A percentile compares a stretch with the other conserved stretches of the same genome.
Evolutionary conservation across 2,888 invertebrate species (phyloP).

Genomic region (Petrolisthes manimaculis): DNA sequence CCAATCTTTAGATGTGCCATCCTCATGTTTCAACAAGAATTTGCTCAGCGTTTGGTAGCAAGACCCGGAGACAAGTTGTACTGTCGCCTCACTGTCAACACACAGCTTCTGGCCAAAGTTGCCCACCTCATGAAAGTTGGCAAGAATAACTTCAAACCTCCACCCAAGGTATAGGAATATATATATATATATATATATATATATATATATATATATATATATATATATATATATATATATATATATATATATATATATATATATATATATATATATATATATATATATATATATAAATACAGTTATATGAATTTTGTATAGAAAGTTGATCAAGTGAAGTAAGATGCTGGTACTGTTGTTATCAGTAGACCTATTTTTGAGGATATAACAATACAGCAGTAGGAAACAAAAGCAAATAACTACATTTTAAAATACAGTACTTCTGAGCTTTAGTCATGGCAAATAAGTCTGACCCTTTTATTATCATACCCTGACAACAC

Average conservation of each 20-base stretch:
- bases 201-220: neutral
- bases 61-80: slow-evolving; percentile 97
- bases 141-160: slow-evolving; percentile 97
- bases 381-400: too few relatives aligned
- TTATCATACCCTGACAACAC: too few relatives aligned
- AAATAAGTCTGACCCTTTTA: too few relatives aligned
- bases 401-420: too few relatives aligned
- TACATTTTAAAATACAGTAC: too few relatives aligned
- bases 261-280: too few relatives aligned
- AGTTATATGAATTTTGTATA: too few relatives aligned
- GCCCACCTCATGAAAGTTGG: slow-evolving; percentile 97
- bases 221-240: neutral
- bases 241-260: neutral
- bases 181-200: neutral
- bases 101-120: slow-evolving; percentile 93
- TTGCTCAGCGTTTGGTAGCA: slow-evolving; percentile 95
- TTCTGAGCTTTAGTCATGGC: too few relatives aligned
- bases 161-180: slow-evolving; percentile 84
- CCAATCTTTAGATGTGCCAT: slow-evolving; percentile 84
- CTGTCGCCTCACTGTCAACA: slow-evolving; percentile 95
- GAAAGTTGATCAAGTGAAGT: too few relatives aligned
- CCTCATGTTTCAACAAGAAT: slow-evolving; percentile 98
- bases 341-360: too few relatives aligned
- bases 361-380: too few relatives aligned
- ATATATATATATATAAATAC: neutral